Evolutionary conservation across 2,113 vertebrate genomes (phyloP), one percentile per base, ranked within the genome.

Genomic region (Barnardius zonarius): DNA sequence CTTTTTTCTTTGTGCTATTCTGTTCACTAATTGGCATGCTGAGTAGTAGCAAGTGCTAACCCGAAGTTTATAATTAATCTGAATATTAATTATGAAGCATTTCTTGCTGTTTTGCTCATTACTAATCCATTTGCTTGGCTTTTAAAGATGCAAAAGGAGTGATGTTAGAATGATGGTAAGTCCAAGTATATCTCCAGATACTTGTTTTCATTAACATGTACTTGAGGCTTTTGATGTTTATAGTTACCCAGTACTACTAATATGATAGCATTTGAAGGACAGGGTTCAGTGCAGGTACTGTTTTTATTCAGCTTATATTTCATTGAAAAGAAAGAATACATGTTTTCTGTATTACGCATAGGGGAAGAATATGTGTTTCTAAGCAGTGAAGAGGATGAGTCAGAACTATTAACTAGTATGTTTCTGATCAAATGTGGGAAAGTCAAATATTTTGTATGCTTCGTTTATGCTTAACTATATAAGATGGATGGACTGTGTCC

Each of bases 101-200:
- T 96, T 93, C 88, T 97, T 97, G 95, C 69, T 97, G 4, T 91
- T 97, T 97, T 30, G 48, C 90, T 96, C 94, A 80, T 96, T 95
- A 98, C 98, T 98, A 98, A 98, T 91, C 69, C 84, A 23, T 95
- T 95, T 97, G 83, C 96, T 93, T 97, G 92, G 86, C 96, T 95
- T 98, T 98, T 94, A 97, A 98, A 98, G 98, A 98, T 97, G 98
- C 98, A 94, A 98, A 98, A 98, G 98, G 98, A 97, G 98, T 98
- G 97, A 98, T 98, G 97, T 94, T 97, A 96, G 97, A 98, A 98
- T 96, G 98, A 98, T 92, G 98, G 98, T 98, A 96, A 98, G 98
- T 98, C 57, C 72, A 83, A 90, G 37, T 77, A 19, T 25, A 24
- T 51, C 57, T 93, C 43, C n/a, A 78, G 59, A 46, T 88, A 51